Evolutionary conservation across 2,113 vertebrate genomes (phyloP).

Genomic region (Carassius auratus): DNA sequence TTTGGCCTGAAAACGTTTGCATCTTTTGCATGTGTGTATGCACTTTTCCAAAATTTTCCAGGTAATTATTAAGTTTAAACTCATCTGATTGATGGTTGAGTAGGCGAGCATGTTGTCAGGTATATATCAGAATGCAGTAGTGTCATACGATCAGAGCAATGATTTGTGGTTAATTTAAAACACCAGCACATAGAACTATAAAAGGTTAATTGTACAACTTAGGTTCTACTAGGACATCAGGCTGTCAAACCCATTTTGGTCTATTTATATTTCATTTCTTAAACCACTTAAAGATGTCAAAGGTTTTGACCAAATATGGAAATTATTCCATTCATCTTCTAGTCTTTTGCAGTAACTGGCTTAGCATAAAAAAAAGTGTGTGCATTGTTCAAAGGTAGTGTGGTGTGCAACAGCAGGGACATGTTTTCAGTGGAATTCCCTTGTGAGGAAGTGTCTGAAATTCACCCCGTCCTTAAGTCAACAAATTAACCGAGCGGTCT

Average conservation of each 20-base stretch:
- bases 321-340: neutral
- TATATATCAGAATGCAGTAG: neutral
- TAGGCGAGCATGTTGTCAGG: neutral
- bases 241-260: neutral
- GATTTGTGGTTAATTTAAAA: neutral
- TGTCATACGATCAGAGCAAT: neutral
- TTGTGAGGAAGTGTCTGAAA: conserved; percentile 1
- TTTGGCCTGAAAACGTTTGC: too few relatives aligned
- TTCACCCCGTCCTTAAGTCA: neutral
- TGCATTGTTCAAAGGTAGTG: neutral
- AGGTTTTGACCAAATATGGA: neutral
- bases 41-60: too few relatives aligned
- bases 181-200: neutral
- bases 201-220: neutral
- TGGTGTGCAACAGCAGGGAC: neutral
- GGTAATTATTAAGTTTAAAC: too few relatives aligned
- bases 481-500: conserved; percentile 50
- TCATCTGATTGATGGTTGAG: neutral
- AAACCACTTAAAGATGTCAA: neutral
- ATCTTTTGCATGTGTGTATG: too few relatives aligned
- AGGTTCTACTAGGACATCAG: neutral
- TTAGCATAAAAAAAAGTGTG: neutral
- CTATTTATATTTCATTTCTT: neutral
- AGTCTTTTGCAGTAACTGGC: neutral
- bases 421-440: neutral